phyloP scores from a whole-genome alignment of 2,888 invertebrate genomes.

The Proisotoma minuta region DNA sequence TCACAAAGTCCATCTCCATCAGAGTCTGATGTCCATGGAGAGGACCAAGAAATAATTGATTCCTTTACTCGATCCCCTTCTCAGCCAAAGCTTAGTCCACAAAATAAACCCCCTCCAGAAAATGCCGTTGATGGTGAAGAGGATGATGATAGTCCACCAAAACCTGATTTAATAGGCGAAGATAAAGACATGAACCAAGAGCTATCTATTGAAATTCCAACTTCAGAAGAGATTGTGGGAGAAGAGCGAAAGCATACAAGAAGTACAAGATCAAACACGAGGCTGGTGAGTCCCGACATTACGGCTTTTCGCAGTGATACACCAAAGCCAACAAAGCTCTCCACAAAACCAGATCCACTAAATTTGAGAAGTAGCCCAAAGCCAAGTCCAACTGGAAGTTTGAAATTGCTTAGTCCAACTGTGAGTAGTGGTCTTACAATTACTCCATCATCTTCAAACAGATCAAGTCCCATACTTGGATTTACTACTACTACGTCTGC shows the following conservation, averaged over 20 bases:
- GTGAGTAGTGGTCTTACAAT: slow-evolving; percentile 24
- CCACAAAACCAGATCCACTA: slow-evolving; percentile 32
- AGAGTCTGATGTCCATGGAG: slow-evolving; percentile 39
- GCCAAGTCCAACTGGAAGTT: slow-evolving; percentile 45
- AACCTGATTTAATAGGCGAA: slow-evolving; percentile 46
- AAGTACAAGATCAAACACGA: slow-evolving; percentile 50
- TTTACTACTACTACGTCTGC: background rate
- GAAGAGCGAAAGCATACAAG: slow-evolving; percentile 51
- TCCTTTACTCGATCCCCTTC: slow-evolving; percentile 37
- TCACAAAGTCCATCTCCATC: slow-evolving; percentile 20
- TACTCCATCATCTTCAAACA: slow-evolving; percentile 33
- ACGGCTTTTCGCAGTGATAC: slow-evolving; percentile 44
- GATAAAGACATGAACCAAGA: slow-evolving; percentile 29
- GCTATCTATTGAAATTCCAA: slow-evolving; percentile 77
- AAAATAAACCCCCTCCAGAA: slow-evolving; percentile 39
- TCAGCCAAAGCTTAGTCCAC: slow-evolving; percentile 31
- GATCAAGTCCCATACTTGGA: slow-evolving; percentile 34
- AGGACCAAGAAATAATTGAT: slow-evolving; percentile 47
- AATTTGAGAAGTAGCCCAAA: slow-evolving; percentile 46
- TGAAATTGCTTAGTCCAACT: slow-evolving; percentile 38
- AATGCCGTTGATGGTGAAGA: slow-evolving; percentile 31
- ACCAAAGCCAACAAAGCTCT: slow-evolving; percentile 37
- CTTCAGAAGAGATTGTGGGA: slow-evolving; percentile 50
- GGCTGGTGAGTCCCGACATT: slow-evolving; percentile 49
- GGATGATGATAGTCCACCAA: slow-evolving; percentile 47